Conservation (phyloP, 2,888 invertebrate species). For the Eupeodes latifasciatus region DNA sequence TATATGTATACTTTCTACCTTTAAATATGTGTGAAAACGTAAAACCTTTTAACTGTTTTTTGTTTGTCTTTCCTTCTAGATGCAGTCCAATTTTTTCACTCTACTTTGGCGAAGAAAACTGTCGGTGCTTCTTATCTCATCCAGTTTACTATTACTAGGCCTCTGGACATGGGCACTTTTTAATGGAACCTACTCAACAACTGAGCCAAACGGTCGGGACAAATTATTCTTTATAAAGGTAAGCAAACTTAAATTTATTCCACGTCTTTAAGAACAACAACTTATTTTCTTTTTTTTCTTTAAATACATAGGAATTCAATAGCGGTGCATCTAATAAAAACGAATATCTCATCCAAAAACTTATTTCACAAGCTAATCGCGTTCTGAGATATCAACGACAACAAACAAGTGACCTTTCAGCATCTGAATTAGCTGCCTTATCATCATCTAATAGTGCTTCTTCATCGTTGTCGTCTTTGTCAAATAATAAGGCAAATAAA, state of each 20-base stretch:
- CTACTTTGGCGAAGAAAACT: constrained; percentile 83
- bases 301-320: constrained; percentile 61
- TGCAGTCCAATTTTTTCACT: constrained; percentile 83
- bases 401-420: constrained; percentile 69
- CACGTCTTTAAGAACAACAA: neutral
- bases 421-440: constrained; percentile 63
- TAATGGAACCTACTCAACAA: constrained; percentile 78
- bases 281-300: neutral
- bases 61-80: constrained; percentile 78
- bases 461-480: constrained; percentile 42
- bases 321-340: constrained; percentile 79
- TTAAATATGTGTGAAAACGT: too few relatives aligned
- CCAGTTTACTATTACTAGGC: constrained; percentile 81
- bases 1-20: too few relatives aligned
- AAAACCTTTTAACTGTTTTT: neutral
- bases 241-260: constrained; percentile 18
- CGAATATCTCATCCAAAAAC: constrained; percentile 82
- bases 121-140: constrained; percentile 81
- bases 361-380: constrained; percentile 84
- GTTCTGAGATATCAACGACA: constrained; percentile 80
- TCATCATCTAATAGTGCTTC: constrained; percentile 55
- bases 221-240: constrained; percentile 74
- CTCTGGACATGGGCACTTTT: constrained; percentile 84
- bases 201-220: constrained; percentile 57
- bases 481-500: constrained; percentile 54